These are phyloP conservation scores for Lacerta viridis DNA, from an alignment of 2,797 vertebrate genomes.

Conservation along the genomic window DNA sequence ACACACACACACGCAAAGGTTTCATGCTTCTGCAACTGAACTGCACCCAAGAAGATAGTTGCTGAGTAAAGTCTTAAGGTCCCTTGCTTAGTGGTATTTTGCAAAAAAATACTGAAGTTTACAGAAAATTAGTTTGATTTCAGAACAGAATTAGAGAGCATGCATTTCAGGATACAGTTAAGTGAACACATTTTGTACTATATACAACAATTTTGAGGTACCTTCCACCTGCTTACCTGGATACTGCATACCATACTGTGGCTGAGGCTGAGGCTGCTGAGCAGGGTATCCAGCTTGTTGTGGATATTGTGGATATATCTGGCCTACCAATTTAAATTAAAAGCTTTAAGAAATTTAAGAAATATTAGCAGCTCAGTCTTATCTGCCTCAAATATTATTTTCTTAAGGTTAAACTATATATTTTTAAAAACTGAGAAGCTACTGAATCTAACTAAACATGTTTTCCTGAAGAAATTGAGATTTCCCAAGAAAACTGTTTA, in stretches of 20 bases:
- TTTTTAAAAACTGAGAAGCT: conserved; percentile 9
- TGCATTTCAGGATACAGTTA: neutral
- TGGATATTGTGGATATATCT: conserved; percentile 96
- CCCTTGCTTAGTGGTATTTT: neutral
- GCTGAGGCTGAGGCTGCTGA: conserved; percentile 87
- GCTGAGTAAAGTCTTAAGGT: neutral
- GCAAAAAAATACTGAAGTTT: neutral
- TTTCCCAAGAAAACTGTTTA: neutral
- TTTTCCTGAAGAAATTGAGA: neutral
- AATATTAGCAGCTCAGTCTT: conserved; percentile 38
- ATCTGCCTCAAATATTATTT: conserved; percentile 5
- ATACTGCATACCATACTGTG: conserved; percentile 96
- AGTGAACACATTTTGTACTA: neutral
- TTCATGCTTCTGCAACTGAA: neutral
- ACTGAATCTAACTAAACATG: neutral
- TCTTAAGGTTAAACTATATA: neutral
- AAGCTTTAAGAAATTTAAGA: conserved; percentile 16
- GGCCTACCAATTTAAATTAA: conserved; percentile 82
- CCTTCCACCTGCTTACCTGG: conserved; percentile 86
- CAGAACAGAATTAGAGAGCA: neutral
- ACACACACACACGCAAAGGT: neutral
- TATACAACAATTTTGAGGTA: conserved; percentile 16
- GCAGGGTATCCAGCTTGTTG: conserved; percentile 94
- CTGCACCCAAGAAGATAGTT: rapidly evolving
- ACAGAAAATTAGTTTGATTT: neutral